A percentile compares a stretch with the other conserved stretches of the same genome.
Conservation (phyloP, 2,888 invertebrate genomes). For the Euproctis similis region DNA sequence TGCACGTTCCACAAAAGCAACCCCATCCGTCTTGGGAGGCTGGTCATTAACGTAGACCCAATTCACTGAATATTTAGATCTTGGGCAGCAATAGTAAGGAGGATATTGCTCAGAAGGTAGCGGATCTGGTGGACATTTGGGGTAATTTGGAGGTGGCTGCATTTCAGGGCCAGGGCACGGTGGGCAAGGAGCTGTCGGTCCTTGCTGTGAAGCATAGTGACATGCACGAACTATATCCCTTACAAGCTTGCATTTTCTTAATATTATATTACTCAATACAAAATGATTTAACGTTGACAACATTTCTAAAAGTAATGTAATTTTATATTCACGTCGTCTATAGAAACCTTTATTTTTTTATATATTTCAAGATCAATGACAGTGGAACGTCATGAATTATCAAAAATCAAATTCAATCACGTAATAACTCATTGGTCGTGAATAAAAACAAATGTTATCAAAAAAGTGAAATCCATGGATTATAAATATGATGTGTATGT, state of each 20-base stretch:
- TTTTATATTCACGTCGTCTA: too few species aligned
- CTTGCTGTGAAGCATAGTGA: not conserved
- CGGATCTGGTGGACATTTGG: conserved; percentile 9
- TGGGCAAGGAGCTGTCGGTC: not conserved
- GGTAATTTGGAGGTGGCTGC: conserved; percentile 9
- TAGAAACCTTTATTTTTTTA: too few species aligned
- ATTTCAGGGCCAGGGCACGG: not conserved
- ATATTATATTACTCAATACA: too few species aligned
- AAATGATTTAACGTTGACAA: too few species aligned
- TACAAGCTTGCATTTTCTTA: not conserved
- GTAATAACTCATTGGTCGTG: too few species aligned
- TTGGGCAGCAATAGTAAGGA: conserved; percentile 40
- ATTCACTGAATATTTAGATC: conserved; percentile 47
- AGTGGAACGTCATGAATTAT: too few species aligned
- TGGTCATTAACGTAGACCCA: conserved; percentile 77
- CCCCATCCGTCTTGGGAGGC: conserved; percentile 75
- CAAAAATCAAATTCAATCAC: too few species aligned
- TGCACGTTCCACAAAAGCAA: conserved; percentile 83
- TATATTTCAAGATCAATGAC: too few species aligned
- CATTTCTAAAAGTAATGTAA: too few species aligned
- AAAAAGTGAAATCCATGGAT: too few species aligned
- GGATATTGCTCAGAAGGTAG: conserved; percentile 21
- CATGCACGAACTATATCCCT: not conserved
- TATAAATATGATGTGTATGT: too few species aligned
- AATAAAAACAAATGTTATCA: too few species aligned